Conservation (phyloP, 2,113 vertebrate species). For the Mustelus asterias region DNA sequence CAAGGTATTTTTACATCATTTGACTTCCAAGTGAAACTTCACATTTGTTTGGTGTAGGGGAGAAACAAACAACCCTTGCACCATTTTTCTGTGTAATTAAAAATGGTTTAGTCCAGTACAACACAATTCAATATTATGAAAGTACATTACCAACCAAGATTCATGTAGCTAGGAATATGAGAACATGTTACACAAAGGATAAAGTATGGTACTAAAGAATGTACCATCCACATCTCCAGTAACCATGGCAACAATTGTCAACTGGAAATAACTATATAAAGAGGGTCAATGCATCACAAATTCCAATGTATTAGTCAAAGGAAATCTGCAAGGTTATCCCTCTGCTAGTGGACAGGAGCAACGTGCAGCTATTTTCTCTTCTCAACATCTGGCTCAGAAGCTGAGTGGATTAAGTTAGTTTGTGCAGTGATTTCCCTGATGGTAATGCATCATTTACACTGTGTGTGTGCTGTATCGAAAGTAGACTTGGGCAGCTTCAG, state of each 20-base stretch:
- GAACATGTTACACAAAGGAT: neutral
- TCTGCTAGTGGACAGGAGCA: neutral
- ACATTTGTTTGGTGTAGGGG: too few relatives aligned
- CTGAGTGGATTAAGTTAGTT: neutral
- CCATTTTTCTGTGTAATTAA: neutral
- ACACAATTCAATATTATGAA: neutral
- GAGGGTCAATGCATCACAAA: neutral
- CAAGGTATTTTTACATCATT: neutral
- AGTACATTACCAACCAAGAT: neutral
- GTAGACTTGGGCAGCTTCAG: neutral
- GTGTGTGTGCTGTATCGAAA: neutral
- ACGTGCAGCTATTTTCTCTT: neutral
- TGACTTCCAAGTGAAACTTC: neutral
- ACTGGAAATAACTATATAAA: neutral
- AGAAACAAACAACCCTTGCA: neutral
- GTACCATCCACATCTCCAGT: neutral
- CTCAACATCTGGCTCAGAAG: neutral
- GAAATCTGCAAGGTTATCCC: neutral
- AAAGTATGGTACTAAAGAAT: neutral
- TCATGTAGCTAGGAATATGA: neutral
- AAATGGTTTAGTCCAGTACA: neutral
- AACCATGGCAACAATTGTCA: slow-evolving; percentile 9
- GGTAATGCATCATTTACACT: neutral
- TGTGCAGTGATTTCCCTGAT: neutral
- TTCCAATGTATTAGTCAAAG: neutral